These are phyloP conservation scores for Nothocercus julius DNA, from an alignment of 2,113 vertebrate genomes.

Conservation along the genomic window DNA sequence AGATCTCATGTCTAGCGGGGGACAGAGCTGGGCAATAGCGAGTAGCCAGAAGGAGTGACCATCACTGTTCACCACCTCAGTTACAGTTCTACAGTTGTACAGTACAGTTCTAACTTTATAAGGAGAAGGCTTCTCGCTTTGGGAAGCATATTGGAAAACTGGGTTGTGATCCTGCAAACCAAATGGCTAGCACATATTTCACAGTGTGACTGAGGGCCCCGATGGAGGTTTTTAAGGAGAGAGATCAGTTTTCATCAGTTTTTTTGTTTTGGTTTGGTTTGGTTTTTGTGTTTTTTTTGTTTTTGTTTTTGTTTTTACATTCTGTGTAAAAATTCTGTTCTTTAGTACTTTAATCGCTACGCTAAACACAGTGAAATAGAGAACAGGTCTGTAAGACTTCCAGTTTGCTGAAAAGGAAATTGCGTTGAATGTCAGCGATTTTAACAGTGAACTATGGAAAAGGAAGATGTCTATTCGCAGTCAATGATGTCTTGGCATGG, in stretches of 20 bases:
- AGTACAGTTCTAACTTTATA: neutral
- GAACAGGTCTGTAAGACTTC: neutral
- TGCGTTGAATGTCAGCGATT: neutral
- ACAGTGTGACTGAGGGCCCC: neutral
- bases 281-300: neutral
- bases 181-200: accelerated
- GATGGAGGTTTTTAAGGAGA: neutral
- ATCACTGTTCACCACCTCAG: neutral
- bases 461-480: slow-evolving; percentile 6
- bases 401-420: neutral
- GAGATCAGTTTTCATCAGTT: neutral
- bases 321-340: neutral
- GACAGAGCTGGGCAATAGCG: neutral
- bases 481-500: neutral
- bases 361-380: neutral
- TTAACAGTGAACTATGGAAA: slow-evolving; percentile 33
- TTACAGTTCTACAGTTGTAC: neutral
- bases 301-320: neutral
- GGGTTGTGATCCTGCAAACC: neutral
- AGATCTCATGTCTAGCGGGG: neutral
- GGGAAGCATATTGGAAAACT: neutral
- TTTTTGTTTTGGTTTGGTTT: neutral
- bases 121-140: neutral
- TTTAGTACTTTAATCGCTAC: neutral
- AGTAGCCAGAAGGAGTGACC: neutral